Evolutionary conservation across 2,888 invertebrate species (phyloP).

Genomic region (Troides helena): DNA sequence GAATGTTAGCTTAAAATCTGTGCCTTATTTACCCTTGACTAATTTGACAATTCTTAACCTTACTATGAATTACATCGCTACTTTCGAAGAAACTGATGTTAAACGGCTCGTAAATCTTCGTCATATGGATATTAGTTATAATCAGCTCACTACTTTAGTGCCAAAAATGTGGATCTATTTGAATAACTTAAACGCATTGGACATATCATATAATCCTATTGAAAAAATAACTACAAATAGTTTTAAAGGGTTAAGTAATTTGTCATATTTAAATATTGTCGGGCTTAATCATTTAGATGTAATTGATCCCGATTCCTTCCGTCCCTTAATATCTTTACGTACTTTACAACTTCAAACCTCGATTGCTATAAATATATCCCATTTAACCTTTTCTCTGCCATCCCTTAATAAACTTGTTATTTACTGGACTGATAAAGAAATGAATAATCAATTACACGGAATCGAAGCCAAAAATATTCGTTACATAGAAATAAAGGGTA

Average conservation of each 20-base stretch:
- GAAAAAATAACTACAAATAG: constrained; percentile 86
- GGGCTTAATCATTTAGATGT: constrained; percentile 86
- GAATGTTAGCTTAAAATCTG: constrained; percentile 86
- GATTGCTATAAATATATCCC: constrained; percentile 86
- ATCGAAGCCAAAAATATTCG: constrained; percentile 89
- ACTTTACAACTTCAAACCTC: constrained; percentile 86
- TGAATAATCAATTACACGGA: constrained; percentile 88
- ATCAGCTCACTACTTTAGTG: constrained; percentile 87
- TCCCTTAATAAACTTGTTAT: constrained; percentile 88
- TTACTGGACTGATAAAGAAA: constrained; percentile 85
- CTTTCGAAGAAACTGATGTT: constrained; percentile 85
- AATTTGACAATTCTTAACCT: constrained; percentile 90
- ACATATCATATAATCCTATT: constrained; percentile 91
- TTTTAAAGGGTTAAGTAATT: constrained; percentile 84
- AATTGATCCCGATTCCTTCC: constrained; percentile 87
- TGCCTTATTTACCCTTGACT: constrained; percentile 88
- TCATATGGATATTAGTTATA: constrained; percentile 87
- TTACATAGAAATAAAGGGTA: constrained; percentile 89
- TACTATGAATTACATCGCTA: constrained; percentile 87
- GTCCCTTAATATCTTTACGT: constrained; percentile 85
- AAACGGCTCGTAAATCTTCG: constrained; percentile 86
- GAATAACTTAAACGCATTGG: constrained; percentile 85
- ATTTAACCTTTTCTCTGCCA: constrained; percentile 83
- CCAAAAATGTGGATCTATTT: constrained; percentile 87
- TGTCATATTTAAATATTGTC: constrained; percentile 87